Evolutionary conservation across 2,113 vertebrate species (phyloP).

Genomic region (Calidris pygmaea): DNA sequence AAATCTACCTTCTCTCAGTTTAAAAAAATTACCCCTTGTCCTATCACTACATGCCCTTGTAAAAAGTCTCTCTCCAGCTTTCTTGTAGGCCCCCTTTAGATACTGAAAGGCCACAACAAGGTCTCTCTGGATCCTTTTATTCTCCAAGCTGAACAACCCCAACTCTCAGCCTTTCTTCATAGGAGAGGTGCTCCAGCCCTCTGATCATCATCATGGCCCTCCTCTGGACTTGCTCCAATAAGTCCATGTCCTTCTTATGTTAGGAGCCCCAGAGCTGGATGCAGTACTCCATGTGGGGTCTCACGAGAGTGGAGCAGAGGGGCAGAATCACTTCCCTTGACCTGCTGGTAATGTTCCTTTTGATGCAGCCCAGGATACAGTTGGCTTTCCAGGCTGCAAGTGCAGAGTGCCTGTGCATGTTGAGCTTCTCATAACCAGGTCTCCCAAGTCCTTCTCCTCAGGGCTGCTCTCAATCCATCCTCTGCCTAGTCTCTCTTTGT

Average conservation of each 20-base stretch:
- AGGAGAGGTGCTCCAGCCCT: neutral
- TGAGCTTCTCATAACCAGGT: neutral
- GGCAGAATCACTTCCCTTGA: neutral
- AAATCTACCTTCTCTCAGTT: neutral
- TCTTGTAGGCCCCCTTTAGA: neutral
- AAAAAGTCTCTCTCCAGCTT: neutral
- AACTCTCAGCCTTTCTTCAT: neutral
- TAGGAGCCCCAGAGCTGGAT: no score
- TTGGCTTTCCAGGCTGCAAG: neutral
- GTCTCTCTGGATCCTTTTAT: no score
- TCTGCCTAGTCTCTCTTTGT: neutral
- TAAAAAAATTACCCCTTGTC: neutral
- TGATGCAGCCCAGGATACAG: neutral
- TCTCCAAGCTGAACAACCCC: neutral
- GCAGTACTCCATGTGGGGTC: neutral
- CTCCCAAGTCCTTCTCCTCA: neutral
- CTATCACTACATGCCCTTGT: neutral
- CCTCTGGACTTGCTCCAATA: neutral
- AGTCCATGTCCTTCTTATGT: neutral
- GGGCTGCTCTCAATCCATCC: neutral
- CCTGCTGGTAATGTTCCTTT: neutral
- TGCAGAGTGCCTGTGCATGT: neutral
- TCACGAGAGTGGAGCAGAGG: neutral
- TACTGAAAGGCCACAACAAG: neutral
- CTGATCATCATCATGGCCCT: neutral